Percentiles rank a stretch among this genome's conserved stretches.
Conservation (phyloP, 2,888 invertebrate species). For the Aradus depressus region DNA sequence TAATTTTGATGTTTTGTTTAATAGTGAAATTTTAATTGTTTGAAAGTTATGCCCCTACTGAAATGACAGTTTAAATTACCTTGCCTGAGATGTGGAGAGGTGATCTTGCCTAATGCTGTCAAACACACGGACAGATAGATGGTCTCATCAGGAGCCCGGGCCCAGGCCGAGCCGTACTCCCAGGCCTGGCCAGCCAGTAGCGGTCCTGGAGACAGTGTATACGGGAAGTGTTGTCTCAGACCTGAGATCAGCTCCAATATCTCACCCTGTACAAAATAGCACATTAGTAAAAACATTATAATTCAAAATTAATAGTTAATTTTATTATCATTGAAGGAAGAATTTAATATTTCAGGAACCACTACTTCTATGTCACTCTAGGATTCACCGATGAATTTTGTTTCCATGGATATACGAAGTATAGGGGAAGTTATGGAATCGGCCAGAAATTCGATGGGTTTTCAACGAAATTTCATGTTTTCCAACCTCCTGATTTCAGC, state of each 20-base stretch:
- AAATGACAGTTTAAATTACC: constrained; percentile 41
- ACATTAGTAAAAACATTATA: not conserved
- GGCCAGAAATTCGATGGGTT: too few species aligned
- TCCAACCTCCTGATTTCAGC: too few species aligned
- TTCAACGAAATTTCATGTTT: too few species aligned
- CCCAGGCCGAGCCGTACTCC: constrained; percentile 84
- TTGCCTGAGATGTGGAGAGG: constrained; percentile 36
- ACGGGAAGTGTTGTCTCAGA: constrained; percentile 68
- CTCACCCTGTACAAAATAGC: constrained; percentile 19
- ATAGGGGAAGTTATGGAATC: too few species aligned
- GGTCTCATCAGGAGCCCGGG: constrained; percentile 56
- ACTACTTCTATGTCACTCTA: too few species aligned
- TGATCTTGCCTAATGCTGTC: not conserved
- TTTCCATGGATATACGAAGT: too few species aligned
- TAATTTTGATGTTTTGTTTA: too few species aligned
- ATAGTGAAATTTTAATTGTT: too few species aligned
- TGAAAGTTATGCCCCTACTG: too few species aligned
- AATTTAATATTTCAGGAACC: not conserved
- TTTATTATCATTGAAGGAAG: not conserved
- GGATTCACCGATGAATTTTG: too few species aligned
- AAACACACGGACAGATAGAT: constrained; percentile 46
- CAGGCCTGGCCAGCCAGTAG: constrained; percentile 78
- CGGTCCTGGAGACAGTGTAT: constrained; percentile 67
- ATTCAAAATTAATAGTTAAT: not conserved
- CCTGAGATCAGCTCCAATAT: constrained; percentile 49